Percentiles rank a stretch among this genome's conserved stretches.
These are phyloP conservation scores for Australoheros scitulus DNA, from an alignment of 2,113 vertebrate genomes.

Conservation along the genomic window DNA sequence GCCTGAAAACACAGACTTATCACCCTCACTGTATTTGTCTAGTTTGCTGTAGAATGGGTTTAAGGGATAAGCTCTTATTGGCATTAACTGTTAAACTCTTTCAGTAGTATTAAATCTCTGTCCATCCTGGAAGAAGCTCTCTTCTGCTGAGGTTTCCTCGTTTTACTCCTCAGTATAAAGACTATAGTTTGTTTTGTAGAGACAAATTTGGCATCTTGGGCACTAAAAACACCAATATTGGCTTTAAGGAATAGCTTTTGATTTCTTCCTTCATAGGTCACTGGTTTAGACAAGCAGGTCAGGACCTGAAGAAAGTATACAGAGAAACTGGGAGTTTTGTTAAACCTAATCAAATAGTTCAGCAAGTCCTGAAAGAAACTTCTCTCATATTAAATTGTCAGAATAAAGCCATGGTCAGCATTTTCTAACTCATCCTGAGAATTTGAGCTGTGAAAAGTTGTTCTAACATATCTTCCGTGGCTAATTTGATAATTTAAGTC, in stretches of 20 bases:
- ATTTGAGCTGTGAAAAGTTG: background rate
- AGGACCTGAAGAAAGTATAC: background rate
- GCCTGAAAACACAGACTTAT: background rate
- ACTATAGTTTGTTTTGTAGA: background rate
- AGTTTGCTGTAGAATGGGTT: background rate
- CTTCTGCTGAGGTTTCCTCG: no score
- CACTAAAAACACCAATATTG: background rate
- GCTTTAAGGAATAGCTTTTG: background rate
- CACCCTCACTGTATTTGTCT: background rate
- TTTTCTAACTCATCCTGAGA: background rate
- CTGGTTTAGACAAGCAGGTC: background rate
- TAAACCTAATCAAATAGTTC: fast-evolving
- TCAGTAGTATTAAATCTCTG: background rate
- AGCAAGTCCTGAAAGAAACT: background rate
- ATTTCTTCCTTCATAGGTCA: background rate
- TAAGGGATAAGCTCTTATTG: background rate
- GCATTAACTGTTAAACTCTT: background rate
- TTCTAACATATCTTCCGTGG: no score
- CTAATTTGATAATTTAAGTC: background rate
- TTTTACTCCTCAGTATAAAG: background rate
- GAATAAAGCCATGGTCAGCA: background rate
- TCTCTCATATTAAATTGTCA: fast-evolving
- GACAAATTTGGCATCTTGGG: background rate
- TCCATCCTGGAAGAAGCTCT: background rate
- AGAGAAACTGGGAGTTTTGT: fast-evolving